A percentile compares a stretch with the other conserved stretches of the same genome.
Evolutionary conservation across 2,797 vertebrate species (phyloP).

Genomic region (Danio choprae): DNA sequence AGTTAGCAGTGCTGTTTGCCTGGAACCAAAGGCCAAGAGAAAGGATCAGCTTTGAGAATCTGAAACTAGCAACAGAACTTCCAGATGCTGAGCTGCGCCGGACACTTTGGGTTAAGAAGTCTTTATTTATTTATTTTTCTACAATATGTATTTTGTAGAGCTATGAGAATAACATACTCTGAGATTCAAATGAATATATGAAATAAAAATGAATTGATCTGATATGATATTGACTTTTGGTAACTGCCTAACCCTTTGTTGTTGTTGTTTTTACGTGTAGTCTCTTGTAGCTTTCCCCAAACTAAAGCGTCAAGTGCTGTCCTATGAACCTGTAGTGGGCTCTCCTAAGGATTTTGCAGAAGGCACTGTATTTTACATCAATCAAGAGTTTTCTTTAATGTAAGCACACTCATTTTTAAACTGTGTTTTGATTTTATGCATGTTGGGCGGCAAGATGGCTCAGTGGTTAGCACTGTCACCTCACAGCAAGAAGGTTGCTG

Average conservation of each 20-base stretch:
- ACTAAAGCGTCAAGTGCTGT: slow-evolving; percentile 95
- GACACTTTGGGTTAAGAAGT: slow-evolving; percentile 91
- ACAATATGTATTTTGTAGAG: background rate
- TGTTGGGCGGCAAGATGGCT: no score
- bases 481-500: no score
- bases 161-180: background rate
- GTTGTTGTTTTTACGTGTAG: slow-evolving; percentile 70
- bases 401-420: slow-evolving; percentile 72
- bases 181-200: background rate
- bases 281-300: slow-evolving; percentile 98
- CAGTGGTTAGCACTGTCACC: no score
- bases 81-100: slow-evolving; percentile 96
- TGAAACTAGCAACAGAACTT: slow-evolving; percentile 95
- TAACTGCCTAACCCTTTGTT: background rate
- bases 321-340: slow-evolving; percentile 93
- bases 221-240: background rate
- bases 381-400: slow-evolving; percentile 99
- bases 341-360: slow-evolving; percentile 99
- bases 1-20: slow-evolving; percentile 95
- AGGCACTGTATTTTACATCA: slow-evolving; percentile 96
- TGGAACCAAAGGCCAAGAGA: slow-evolving; percentile 99
- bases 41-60: slow-evolving; percentile 98
- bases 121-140: slow-evolving; percentile 1
- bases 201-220: background rate
- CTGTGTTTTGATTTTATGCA: no score